These are phyloP conservation scores for Hucho hucho DNA, from an alignment of 2,113 vertebrate genomes.

Conservation along the genomic window DNA sequence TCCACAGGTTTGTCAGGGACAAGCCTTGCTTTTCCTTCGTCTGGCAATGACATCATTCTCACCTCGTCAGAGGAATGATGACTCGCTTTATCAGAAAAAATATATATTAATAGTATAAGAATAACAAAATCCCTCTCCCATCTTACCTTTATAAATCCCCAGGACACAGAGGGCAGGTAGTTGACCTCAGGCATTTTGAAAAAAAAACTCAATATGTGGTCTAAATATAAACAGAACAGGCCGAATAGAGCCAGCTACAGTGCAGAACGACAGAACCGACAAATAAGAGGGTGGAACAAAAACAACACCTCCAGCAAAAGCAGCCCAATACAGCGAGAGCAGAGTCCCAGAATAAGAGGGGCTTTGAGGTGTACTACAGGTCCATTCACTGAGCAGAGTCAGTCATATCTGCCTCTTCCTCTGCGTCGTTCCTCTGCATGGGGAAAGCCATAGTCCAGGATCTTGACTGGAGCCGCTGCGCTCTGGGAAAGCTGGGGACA, in stretches of 20 bases:
- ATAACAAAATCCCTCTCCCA: not conserved
- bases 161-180: constrained; percentile 95
- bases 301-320: too few species aligned
- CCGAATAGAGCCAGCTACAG: constrained; percentile 14
- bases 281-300: not conserved
- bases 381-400: constrained; percentile 21
- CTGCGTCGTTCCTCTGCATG: constrained; percentile 19
- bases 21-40: not conserved
- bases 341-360: constrained; percentile 13
- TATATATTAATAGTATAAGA: not conserved
- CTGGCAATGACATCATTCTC: constrained; percentile 2
- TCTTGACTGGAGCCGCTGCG: constrained; percentile 9
- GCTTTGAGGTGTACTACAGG: constrained; percentile 1
- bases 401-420: constrained; percentile 14
- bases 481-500: constrained; percentile 26
- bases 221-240: constrained; percentile 38
- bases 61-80: not conserved
- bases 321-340: not conserved
- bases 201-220: constrained; percentile 18
- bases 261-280: constrained; percentile 2
- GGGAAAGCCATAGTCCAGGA: constrained; percentile 23
- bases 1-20: not conserved
- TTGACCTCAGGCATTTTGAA: constrained; percentile 95
- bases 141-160: constrained; percentile 99
- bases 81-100: not conserved